Conservation (phyloP, 1,140 invertebrate genomes). For the Lepidurus couesii region DNA sequence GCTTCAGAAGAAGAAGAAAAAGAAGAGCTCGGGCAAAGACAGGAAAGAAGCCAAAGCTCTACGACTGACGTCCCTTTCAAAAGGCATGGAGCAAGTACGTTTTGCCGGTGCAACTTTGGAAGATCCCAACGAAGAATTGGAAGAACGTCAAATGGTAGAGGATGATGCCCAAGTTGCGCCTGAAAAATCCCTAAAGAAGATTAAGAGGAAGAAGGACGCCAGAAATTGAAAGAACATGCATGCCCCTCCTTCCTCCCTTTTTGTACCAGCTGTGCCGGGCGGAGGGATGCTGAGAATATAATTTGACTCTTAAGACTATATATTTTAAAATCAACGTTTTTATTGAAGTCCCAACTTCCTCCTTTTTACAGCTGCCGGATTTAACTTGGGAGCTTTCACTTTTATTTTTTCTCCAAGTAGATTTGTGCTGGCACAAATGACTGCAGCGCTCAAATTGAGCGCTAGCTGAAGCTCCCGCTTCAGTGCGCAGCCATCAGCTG, state of each 20-base stretch:
- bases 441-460: neutral
- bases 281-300: constrained; percentile 2
- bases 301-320: neutral
- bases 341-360: too few relatives aligned
- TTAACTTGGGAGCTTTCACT: neutral
- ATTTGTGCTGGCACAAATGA: neutral
- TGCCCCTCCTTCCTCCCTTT: neutral
- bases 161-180: neutral
- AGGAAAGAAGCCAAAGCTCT: constrained; percentile 14
- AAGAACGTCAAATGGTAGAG: constrained; percentile 11
- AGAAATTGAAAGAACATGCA: neutral
- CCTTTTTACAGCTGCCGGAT: neutral
- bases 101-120: neutral
- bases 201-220: neutral
- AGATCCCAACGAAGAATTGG: neutral
- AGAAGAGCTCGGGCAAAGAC: constrained; percentile 23
- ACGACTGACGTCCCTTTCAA: neutral
- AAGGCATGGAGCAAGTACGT: constrained; percentile 1
- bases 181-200: constrained; percentile 2
- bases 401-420: neutral
- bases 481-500: neutral
- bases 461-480: neutral
- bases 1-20: constrained; percentile 25
- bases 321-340: too few relatives aligned
- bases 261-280: neutral